A percentile compares a stretch with the other conserved stretches of the same genome.
Conservation (phyloP, 2,888 invertebrate species). For the Volucella zonaria region DNA sequence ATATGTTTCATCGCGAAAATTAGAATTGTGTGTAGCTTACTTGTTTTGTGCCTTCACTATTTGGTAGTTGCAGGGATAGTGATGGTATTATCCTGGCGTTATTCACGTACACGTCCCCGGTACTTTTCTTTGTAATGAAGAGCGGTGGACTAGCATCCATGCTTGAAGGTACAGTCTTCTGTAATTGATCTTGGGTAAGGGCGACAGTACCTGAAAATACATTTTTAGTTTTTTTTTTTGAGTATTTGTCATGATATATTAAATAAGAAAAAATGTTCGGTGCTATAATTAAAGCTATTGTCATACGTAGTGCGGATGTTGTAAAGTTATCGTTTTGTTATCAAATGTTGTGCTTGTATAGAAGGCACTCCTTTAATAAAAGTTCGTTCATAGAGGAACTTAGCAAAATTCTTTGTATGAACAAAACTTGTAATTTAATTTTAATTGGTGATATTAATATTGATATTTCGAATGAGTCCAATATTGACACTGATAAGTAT, state of each 20-base stretch:
- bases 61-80: constrained; percentile 86
- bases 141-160: constrained; percentile 92
- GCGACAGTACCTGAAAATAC: constrained; percentile 89
- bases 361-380: too few relatives aligned
- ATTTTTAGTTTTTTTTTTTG: neutral
- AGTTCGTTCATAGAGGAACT: too few relatives aligned
- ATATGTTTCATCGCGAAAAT: constrained; percentile 83
- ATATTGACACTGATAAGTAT: too few relatives aligned
- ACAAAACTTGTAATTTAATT: too few relatives aligned
- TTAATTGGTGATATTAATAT: too few relatives aligned
- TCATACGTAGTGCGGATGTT: too few relatives aligned
- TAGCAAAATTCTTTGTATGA: too few relatives aligned
- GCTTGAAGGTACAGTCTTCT: constrained; percentile 87
- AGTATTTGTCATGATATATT: neutral
- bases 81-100: constrained; percentile 90
- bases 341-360: too few relatives aligned
- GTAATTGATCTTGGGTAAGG: constrained; percentile 86
- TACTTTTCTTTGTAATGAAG: constrained; percentile 89
- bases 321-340: too few relatives aligned
- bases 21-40: constrained; percentile 80
- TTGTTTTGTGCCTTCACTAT: constrained; percentile 85
- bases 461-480: too few relatives aligned
- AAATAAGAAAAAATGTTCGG: neutral
- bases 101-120: constrained; percentile 91
- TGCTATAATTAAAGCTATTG: too few relatives aligned